These are phyloP conservation scores for Aleiodes sp. DNA, from an alignment of 1,140 invertebrate species.

Conservation along the genomic window DNA sequence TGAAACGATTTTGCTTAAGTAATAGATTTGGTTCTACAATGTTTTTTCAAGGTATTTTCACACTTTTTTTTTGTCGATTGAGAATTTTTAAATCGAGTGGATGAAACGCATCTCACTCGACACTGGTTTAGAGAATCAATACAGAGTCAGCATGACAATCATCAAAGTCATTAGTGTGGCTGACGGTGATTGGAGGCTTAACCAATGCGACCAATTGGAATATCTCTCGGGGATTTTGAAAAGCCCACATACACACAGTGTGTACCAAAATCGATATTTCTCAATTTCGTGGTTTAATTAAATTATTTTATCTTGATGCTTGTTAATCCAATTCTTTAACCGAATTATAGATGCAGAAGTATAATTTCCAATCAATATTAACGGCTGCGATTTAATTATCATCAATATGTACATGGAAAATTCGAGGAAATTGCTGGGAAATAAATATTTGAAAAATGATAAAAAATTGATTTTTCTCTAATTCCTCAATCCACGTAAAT, in stretches of 20 bases:
- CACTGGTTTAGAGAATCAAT: slow-evolving; percentile 26
- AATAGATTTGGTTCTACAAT: too few relatives aligned
- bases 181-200: background rate
- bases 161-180: slow-evolving; percentile 31
- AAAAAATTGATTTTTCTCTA: too few relatives aligned
- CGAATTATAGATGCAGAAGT: background rate
- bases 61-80: too few relatives aligned
- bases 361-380: background rate
- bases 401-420: background rate
- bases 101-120: slow-evolving; percentile 13
- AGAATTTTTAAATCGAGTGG: too few relatives aligned
- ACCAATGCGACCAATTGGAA: background rate
- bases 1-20: too few relatives aligned
- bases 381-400: background rate
- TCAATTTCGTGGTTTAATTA: slow-evolving; percentile 6
- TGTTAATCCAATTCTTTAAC: background rate
- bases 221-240: slow-evolving; percentile 1
- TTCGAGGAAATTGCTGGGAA: too few relatives aligned
- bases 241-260: slow-evolving; percentile 1
- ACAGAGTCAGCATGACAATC: slow-evolving; percentile 25
- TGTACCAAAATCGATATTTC: slow-evolving; percentile 1
- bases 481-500: too few relatives aligned
- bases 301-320: background rate
- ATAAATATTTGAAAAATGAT: too few relatives aligned
- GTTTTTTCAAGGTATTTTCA: too few relatives aligned